phyloP scores from a whole-genome alignment of 2,888 invertebrate genomes.

The Mythimna impura region DNA sequence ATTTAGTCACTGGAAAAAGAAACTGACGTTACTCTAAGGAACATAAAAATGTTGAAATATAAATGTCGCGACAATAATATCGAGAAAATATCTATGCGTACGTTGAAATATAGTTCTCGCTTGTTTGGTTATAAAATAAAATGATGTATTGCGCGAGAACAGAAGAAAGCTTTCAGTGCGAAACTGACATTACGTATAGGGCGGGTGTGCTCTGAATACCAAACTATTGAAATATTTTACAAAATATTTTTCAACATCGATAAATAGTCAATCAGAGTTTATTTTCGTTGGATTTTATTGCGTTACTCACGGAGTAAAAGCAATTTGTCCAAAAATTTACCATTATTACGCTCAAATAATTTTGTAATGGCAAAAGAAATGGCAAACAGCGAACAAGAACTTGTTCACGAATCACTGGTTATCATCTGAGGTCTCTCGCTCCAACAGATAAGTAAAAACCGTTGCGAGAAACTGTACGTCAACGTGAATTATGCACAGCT shows the following conservation, averaged over 20 bases:
- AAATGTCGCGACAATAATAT: conserved; percentile 16
- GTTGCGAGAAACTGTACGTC: conserved; percentile 60
- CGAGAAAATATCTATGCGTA: conserved; percentile 17
- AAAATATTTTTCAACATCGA: conserved; percentile 30
- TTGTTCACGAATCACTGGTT: conserved; percentile 64
- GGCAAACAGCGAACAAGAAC: conserved; percentile 63
- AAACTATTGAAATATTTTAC: conserved; percentile 40
- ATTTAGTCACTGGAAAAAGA: conserved; percentile 97
- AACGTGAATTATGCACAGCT: conserved; percentile 63
- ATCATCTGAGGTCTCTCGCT: conserved; percentile 62
- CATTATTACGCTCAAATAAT: conserved; percentile 74
- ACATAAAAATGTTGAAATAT: conserved; percentile 18
- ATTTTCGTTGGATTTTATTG: conserved; percentile 50
- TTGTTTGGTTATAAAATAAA: conserved; percentile 59
- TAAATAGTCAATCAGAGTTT: conserved; percentile 36
- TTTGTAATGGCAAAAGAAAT: conserved; percentile 69
- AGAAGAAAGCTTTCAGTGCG: conserved; percentile 70
- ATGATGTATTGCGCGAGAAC: conserved; percentile 62
- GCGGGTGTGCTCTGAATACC: conserved; percentile 46
- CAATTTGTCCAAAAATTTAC: conserved; percentile 69
- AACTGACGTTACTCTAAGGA: conserved; percentile 50
- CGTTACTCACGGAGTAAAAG: conserved; percentile 60
- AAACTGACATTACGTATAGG: conserved; percentile 53
- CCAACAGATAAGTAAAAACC: conserved; percentile 62
- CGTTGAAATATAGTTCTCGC: conserved; percentile 27